Percentiles rank a stretch among this genome's conserved stretches.
phyloP scores from a whole-genome alignment of 2,113 vertebrate genomes.

The Odontesthes bonariensis region DNA sequence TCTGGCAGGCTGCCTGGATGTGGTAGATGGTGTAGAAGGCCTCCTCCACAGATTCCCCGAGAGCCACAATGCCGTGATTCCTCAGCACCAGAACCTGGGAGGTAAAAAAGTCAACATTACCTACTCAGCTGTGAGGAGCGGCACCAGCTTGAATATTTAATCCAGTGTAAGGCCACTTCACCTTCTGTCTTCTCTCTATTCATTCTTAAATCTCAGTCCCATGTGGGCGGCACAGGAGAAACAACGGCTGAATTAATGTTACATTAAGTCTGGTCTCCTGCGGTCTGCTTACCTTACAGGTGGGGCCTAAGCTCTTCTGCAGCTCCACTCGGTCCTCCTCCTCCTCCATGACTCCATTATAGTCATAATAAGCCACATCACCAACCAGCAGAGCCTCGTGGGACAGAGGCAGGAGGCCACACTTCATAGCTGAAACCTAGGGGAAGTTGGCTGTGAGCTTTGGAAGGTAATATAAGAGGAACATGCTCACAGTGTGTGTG shows the following conservation, averaged over 20 bases:
- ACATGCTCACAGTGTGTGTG: background rate
- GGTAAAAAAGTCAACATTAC: conserved; percentile 2
- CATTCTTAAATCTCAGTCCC: conserved; percentile 10
- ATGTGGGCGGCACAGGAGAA: background rate
- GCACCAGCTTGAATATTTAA: conserved; percentile 27
- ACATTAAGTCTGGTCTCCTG: background rate
- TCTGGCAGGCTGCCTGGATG: conserved; percentile 95
- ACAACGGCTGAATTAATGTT: background rate
- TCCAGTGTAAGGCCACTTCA: conserved; percentile 5
- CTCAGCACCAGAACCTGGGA: conserved; percentile 93
- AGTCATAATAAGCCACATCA: conserved; percentile 92
- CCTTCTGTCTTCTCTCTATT: background rate
- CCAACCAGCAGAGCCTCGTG: conserved; percentile 93
- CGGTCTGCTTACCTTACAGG: conserved; percentile 89
- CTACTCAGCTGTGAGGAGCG: background rate
- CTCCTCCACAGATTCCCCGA: conserved; percentile 95
- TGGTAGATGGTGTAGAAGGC: conserved; percentile 96
- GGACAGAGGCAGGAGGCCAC: conserved; percentile 92
- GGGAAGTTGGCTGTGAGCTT: conserved; percentile 27
- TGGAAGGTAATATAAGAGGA: conserved; percentile 1
- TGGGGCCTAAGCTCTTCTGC: conserved; percentile 95
- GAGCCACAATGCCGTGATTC: conserved; percentile 94
- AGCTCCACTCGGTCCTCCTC: conserved; percentile 92
- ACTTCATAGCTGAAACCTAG: conserved; percentile 96
- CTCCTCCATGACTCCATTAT: conserved; percentile 91